Conservation (phyloP, 2,113 vertebrate species). For the Silurus glanis region DNA sequence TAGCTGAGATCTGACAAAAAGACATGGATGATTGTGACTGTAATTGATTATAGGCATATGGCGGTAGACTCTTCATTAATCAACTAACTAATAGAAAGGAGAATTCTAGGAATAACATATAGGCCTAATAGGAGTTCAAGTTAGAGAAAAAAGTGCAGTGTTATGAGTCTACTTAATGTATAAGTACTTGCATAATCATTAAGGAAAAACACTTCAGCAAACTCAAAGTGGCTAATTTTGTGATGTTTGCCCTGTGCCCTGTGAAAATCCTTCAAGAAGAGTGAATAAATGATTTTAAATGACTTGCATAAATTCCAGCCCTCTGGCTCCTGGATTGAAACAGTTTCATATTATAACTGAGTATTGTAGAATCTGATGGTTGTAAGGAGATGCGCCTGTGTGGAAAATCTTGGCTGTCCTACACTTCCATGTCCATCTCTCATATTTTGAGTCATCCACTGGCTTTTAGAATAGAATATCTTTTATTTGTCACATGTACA, state of each 20-base stretch:
- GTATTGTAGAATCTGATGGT: background rate
- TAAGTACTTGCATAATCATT: background rate
- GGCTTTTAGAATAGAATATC: background rate
- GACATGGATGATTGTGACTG: background rate
- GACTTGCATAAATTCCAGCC: background rate
- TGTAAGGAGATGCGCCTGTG: background rate
- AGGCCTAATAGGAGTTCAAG: background rate
- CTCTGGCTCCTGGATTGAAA: constrained; percentile 21
- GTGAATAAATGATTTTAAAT: background rate
- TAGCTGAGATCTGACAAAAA: background rate
- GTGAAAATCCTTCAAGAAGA: background rate
- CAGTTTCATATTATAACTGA: constrained; percentile 17
- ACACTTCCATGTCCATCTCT: constrained; percentile 15
- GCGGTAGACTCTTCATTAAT: background rate
- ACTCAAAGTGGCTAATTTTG: background rate
- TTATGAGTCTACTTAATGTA: background rate
- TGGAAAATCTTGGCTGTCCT: background rate
- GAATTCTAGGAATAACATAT: background rate
- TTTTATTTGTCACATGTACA: too few relatives aligned
- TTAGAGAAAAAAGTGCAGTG: background rate
- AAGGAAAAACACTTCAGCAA: background rate
- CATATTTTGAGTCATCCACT: constrained; percentile 5
- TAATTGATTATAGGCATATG: background rate
- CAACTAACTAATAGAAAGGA: background rate
- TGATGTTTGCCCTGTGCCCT: background rate